Evolutionary conservation across 1,140 invertebrate genomes (phyloP), one percentile per base, ranked within the genome.

Genomic region (Mamestra configurata): DNA sequence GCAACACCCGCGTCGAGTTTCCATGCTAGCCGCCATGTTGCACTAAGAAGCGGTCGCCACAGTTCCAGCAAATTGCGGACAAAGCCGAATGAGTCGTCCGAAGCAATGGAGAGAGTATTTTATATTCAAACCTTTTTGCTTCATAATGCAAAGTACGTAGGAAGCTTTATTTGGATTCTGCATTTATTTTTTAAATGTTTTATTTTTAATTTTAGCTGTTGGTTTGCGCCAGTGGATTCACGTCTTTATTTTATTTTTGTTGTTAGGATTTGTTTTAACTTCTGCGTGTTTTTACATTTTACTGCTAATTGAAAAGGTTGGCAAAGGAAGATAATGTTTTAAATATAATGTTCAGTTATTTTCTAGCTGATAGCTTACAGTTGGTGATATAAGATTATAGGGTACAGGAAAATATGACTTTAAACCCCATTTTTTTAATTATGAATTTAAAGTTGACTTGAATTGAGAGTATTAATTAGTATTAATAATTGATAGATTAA

Each of bases 131-230:
- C 31, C 24, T 72, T 72, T 72, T 18, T 46, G 13, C 43, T 53
- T 10, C 22, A 35, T 13, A 31, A 53, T 49, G 66, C 20, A 70
- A 70, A 70, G 13, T 24, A 49, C 40, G 5, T 55, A 35, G 24
- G 24, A 31, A 51, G 49, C 70, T 53, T 72, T 72, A 37, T 49
- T 72, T 68, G 37, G 40, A 15, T n/a, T 24, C 20, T 68, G 43
- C 40, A 40, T 68, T 68, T 68, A 24, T 24, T 49, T 66, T 64
- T 46, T 43, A 68, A 24, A 10, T 6, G 37, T 46, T 46, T 37
- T 27, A 20, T 24, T 68, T 68, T 68, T 68, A 46, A 68, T 68
- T 68, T 46, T 27, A 68, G 59, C 59, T 35, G 24, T 61, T 35
- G 59, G 59, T n/a, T 55, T 24, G 53, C 53, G 53, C 1, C 6